Conservation (phyloP, 2,113 vertebrate genomes). For the Corythoichthys haematopterus region DNA sequence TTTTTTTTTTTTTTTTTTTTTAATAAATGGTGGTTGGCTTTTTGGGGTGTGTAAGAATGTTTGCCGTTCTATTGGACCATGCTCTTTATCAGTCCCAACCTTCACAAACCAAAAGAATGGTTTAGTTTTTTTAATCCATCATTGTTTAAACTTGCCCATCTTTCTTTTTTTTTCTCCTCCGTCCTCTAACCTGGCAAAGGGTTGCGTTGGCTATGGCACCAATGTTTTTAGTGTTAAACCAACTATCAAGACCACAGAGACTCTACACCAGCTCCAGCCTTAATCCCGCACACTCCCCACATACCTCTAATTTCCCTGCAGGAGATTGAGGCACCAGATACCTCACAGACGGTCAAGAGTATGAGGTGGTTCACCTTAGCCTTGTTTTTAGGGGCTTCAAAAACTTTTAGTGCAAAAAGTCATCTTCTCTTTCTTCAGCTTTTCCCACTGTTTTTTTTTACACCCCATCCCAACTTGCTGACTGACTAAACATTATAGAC, state of each 20-base stretch:
- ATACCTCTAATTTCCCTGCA: conserved; percentile 55
- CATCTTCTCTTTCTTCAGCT: neutral
- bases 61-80: conserved; percentile 58
- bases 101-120: conserved; percentile 36
- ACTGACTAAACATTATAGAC: conserved; percentile 44
- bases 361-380: conserved; percentile 51
- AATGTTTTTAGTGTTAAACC: conserved; percentile 47
- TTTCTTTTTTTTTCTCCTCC: conserved; percentile 23
- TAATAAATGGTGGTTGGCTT: conserved; percentile 33
- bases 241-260: conserved; percentile 47
- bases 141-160: conserved; percentile 36
- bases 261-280: conserved; percentile 75
- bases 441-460: conserved; percentile 15
- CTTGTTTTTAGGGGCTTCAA: conserved; percentile 24
- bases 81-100: conserved; percentile 49
- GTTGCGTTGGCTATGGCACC: conserved; percentile 53
- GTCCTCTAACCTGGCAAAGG: conserved; percentile 42
- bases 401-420: conserved; percentile 27
- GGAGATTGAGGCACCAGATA: conserved; percentile 51
- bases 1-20: neutral
- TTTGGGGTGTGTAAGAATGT: conserved; percentile 57
- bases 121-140: conserved; percentile 32
- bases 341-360: conserved; percentile 43
- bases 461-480: conserved; percentile 29
- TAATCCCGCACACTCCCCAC: conserved; percentile 55